These are phyloP conservation scores for Xestoiulus laeticollis DNA, from an alignment of 2,888 invertebrate species.

Conservation along the genomic window DNA sequence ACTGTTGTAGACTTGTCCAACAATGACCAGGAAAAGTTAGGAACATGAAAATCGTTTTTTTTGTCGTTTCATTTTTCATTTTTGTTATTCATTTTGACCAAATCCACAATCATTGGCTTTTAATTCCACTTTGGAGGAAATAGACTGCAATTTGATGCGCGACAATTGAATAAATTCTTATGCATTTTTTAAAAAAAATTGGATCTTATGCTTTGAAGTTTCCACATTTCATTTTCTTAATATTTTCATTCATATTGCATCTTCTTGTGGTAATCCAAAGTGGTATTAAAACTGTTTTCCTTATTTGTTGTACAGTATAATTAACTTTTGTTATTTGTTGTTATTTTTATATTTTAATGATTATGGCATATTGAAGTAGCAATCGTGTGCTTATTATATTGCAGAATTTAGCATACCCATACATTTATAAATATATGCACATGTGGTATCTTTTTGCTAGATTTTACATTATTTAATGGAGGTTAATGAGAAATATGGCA, in stretches of 20 bases:
- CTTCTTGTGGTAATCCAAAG: background rate
- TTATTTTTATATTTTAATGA: background rate
- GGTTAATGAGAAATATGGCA: background rate
- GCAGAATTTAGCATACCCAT: background rate
- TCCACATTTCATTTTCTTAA: background rate
- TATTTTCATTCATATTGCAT: background rate
- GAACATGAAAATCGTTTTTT: conserved; percentile 10
- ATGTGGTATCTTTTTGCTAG: background rate
- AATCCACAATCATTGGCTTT: background rate
- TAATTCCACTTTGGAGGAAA: background rate
- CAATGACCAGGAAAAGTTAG: conserved; percentile 35
- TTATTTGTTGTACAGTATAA: background rate
- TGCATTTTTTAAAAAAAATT: no score
- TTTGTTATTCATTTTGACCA: background rate
- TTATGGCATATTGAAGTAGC: background rate
- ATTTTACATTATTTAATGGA: no score
- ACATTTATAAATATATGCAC: background rate
- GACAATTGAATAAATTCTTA: background rate
- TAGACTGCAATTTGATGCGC: background rate
- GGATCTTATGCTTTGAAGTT: no score
- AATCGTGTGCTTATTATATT: background rate
- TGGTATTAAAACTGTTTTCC: background rate
- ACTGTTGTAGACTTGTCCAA: conserved; percentile 25
- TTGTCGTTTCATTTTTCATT: no score
- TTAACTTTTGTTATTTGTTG: background rate